Evolutionary conservation across 2,888 invertebrate genomes (phyloP).

Genomic region (Ganaspis brasiliensis): DNA sequence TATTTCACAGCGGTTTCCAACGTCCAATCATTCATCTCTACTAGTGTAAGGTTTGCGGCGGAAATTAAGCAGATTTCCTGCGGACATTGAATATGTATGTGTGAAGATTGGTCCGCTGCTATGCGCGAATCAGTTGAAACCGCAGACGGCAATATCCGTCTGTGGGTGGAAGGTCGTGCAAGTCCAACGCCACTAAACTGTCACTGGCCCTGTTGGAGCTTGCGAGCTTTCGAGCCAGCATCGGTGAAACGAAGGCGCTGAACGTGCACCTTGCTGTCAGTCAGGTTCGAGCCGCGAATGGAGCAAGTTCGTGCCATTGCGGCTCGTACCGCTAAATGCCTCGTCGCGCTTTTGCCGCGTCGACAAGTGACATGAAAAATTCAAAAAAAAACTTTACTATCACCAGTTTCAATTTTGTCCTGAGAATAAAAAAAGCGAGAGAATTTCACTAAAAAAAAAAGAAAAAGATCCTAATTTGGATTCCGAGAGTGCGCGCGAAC

Average conservation of each 20-base stretch:
- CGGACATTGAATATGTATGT: constrained; percentile 40
- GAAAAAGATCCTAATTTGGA: not conserved
- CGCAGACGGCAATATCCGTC: constrained; percentile 40
- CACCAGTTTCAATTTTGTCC: too few relatives aligned
- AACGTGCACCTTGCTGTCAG: constrained; percentile 64
- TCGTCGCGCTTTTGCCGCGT: constrained; percentile 39
- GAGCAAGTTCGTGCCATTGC: constrained; percentile 56
- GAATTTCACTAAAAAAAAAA: not conserved
- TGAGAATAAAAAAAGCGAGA: too few relatives aligned
- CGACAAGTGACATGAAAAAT: constrained; percentile 6
- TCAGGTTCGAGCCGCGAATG: constrained; percentile 71
- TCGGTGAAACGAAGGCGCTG: constrained; percentile 34
- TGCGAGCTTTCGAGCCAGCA: constrained; percentile 22
- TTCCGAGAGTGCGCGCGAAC: not conserved
- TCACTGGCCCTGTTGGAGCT: constrained; percentile 37
- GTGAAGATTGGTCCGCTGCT: constrained; percentile 26
- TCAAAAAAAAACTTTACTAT: not conserved
- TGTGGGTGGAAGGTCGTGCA: constrained; percentile 41
- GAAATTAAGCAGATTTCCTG: constrained; percentile 34
- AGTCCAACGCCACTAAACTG: constrained; percentile 40
- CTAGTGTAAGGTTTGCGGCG: not conserved
- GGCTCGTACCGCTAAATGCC: constrained; percentile 12
- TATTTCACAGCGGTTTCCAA: not conserved
- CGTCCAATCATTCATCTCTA: constrained; percentile 1
- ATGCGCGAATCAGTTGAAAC: constrained; percentile 10